Conservation (phyloP, 2,113 vertebrate species). For the Calyptommatus sinebrachiatus region DNA sequence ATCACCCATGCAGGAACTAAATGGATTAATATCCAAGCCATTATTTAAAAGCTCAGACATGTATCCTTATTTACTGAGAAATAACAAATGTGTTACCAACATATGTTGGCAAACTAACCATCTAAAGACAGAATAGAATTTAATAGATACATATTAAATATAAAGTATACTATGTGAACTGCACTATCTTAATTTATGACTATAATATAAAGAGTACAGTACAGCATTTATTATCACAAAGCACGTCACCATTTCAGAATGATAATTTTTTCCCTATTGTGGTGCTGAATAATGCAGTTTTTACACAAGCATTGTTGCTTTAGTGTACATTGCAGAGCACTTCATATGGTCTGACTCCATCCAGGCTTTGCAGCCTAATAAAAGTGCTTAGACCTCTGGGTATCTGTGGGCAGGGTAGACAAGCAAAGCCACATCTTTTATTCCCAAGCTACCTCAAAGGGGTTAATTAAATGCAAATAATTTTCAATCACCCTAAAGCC, state of each 20-base stretch:
- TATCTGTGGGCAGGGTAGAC: too few species aligned
- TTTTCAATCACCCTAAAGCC: too few species aligned
- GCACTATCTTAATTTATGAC: not conserved
- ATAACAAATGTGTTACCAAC: not conserved
- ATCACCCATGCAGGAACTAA: slow-evolving; percentile 46
- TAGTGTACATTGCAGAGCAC: not conserved
- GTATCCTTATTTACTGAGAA: not conserved
- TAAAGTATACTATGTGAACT: not conserved
- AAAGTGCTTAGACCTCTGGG: too few species aligned
- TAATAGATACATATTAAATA: not conserved
- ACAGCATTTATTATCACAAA: not conserved
- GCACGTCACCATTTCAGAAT: not conserved
- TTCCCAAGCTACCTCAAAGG: too few species aligned
- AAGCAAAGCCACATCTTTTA: too few species aligned
- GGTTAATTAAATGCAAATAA: too few species aligned
- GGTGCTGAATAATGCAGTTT: not conserved
- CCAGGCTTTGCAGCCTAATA: not conserved
- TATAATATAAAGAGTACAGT: slow-evolving; percentile 5
- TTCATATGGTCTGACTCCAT: not conserved
- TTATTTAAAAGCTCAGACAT: slow-evolving; percentile 3
- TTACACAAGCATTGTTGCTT: not conserved
- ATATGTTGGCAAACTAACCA: not conserved
- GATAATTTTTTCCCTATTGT: not conserved
- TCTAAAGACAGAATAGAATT: not conserved
- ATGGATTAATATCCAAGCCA: slow-evolving; percentile 37